Evolutionary conservation across 2,113 vertebrate genomes (phyloP), one percentile per base, ranked within the genome.

Genomic region (Psophia crepitans): DNA sequence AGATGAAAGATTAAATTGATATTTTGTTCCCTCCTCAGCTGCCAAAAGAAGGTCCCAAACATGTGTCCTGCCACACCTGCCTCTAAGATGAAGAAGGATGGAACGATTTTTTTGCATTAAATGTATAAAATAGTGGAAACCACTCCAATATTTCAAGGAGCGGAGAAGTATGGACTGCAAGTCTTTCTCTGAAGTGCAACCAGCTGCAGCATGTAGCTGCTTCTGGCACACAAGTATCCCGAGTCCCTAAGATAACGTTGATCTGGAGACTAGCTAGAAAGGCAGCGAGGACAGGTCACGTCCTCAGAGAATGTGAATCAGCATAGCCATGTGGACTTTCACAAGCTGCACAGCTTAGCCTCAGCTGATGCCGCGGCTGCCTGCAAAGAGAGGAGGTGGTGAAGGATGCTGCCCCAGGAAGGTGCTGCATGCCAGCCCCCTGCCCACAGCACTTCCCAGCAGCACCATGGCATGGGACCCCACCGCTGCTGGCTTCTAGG

Each of bases 381-480:
- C 56, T n/a, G 70, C 48, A 61, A 73, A 48, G 37, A 54, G 13
- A 26, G 32, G 26, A 91, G 44, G 49, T 73, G 49, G n/a, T 30
- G 64, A 64, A 57, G 27, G 73, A 35, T 35, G 49, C 41, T 58
- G 51, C 51, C 35, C 21, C 22, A 30, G 37, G 65, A 11, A 14
- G 32, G 39, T 2, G 3, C 51, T 43, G 73, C 41, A 3, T 23
- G 41, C 33, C 2, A 5, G 12, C 27, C 21, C n/a, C 12, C 43
- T 58, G 12, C 37, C n/a, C n/a, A 4, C 0, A 0, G 30, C 4
- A 2, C n/a, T 81, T 41, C 11, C 4, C 2, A 2, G 44, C 60
- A 92, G 54, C 70, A 73, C 33, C 3, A 0, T 4, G 39, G 24
- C 1, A 2, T 21, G 30, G 43, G 33, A 84, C 46, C 15, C 10